phyloP scores from a whole-genome alignment of 2,113 vertebrate genomes.

The Spheniscus mendiculus region DNA sequence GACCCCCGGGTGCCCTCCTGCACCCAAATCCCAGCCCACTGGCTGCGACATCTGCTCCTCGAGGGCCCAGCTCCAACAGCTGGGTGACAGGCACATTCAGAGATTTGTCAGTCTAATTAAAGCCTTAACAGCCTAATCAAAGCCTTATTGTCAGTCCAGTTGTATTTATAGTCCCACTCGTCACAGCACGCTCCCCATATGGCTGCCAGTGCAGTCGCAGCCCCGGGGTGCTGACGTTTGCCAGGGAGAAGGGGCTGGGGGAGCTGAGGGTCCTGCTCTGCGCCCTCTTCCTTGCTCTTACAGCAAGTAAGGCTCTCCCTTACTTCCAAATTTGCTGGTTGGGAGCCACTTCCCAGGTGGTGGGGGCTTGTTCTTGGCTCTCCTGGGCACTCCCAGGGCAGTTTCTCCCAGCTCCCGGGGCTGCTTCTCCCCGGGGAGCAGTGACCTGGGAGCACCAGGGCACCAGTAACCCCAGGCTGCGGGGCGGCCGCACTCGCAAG shows the following conservation, averaged over 20 bases:
- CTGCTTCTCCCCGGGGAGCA: not conserved
- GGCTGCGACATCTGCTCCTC: fast-evolving
- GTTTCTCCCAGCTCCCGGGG: not conserved
- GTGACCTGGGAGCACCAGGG: not conserved
- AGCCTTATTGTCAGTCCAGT: conserved; percentile 3
- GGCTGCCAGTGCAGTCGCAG: fast-evolving
- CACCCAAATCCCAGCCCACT: not conserved
- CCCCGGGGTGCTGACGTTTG: not conserved
- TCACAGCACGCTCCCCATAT: not conserved
- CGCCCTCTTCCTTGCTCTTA: not conserved
- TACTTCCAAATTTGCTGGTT: not conserved
- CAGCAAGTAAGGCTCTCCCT: not conserved
- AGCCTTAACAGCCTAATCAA: conserved; percentile 39
- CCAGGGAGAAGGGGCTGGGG: not conserved
- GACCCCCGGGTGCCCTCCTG: not conserved
- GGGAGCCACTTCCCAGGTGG: fast-evolving
- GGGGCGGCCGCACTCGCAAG: fast-evolving
- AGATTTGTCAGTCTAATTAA: conserved; percentile 22
- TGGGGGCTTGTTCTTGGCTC: not conserved
- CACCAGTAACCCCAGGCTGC: fast-evolving
- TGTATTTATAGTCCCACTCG: conserved; percentile 15
- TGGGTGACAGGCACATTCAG: not conserved
- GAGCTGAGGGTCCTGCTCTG: not conserved
- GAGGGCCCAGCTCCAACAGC: not conserved
- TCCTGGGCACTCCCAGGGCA: not conserved